Evolutionary conservation across 2,797 vertebrate species (phyloP).

Genomic region (Sphaeramia orbicularis): DNA sequence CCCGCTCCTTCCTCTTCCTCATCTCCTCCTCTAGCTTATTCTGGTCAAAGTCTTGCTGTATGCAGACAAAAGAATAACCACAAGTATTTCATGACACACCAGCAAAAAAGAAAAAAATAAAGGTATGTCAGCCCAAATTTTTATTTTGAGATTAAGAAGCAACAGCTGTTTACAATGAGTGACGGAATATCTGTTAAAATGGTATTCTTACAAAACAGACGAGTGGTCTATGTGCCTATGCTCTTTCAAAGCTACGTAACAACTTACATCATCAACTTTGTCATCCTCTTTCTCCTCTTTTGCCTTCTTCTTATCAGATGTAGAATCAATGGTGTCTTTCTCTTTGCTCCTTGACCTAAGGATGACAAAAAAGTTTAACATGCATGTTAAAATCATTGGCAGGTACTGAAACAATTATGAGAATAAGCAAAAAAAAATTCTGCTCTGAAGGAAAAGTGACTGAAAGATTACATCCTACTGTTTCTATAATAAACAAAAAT

Average conservation of each 20-base stretch:
- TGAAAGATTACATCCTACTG: no score
- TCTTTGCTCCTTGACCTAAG: conserved; percentile 90
- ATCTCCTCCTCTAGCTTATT: conserved; percentile 99
- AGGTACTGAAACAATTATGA: background rate
- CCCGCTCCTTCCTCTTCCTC: conserved; percentile 98
- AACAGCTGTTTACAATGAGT: no score
- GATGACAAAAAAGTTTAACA: background rate
- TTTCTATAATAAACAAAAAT: background rate
- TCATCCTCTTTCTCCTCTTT: conserved; percentile 99
- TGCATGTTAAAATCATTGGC: background rate
- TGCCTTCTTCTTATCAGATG: conserved; percentile 94
- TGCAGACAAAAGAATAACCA: conserved; percentile 3
- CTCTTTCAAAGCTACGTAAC: no score
- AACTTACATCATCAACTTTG: conserved; percentile 92
- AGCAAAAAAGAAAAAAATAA: background rate
- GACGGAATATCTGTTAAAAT: no score
- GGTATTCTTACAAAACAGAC: no score
- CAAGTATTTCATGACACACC: background rate
- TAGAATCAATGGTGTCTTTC: conserved; percentile 89
- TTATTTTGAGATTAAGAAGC: no score
- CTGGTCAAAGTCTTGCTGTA: conserved; percentile 95
- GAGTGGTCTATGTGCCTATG: no score
- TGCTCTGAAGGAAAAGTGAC: background rate
- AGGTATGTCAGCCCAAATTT: no score
- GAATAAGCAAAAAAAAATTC: background rate